phyloP scores from a whole-genome alignment of 2,797 vertebrate genomes.

The Chaenodraco wilsoni region DNA sequence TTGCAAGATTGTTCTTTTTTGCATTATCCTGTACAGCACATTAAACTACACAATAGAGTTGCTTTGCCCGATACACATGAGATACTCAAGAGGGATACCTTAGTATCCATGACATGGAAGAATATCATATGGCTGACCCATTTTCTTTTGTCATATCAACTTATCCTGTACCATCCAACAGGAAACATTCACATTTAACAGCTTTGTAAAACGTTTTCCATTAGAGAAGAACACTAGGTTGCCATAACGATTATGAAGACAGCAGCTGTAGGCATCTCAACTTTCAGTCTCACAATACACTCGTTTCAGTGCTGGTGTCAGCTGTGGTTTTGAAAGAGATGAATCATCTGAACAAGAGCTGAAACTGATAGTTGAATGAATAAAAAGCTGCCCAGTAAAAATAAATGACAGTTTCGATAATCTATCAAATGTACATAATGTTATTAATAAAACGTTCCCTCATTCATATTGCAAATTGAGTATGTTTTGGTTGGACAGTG shows the following conservation, averaged over 20 bases:
- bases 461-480: not conserved
- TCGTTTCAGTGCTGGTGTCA: not conserved
- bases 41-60: too few relatives aligned
- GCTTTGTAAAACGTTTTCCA: not conserved
- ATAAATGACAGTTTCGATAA: not conserved
- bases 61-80: not conserved
- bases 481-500: not conserved
- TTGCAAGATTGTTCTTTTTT: too few relatives aligned
- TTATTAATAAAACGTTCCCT: not conserved
- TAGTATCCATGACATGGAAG: not conserved
- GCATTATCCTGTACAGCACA: too few relatives aligned
- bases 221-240: not conserved
- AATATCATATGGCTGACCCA: not conserved
- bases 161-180: not conserved
- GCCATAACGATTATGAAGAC: not conserved
- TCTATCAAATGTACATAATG: not conserved
- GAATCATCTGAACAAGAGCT: not conserved
- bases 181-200: not conserved
- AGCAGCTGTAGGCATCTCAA: conserved; percentile 1
- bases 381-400: not conserved
- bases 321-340: not conserved
- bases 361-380: not conserved
- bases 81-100: not conserved
- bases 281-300: not conserved
- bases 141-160: not conserved